Conservation (phyloP, 2,113 vertebrate species). For the Gobio gobio region DNA sequence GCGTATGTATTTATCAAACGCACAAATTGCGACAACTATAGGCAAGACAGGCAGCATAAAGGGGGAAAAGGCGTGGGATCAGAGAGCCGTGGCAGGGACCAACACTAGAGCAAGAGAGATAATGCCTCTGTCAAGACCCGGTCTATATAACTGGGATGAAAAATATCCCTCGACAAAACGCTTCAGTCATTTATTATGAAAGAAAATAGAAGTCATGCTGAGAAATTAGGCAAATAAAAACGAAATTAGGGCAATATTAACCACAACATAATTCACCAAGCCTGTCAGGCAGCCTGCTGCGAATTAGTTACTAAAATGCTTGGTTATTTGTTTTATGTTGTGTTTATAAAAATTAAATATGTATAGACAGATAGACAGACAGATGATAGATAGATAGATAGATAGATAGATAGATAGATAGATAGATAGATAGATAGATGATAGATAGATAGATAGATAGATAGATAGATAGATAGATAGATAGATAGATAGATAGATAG, state of each 20-base stretch:
- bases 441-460: slow-evolving; percentile 18
- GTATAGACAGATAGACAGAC: slow-evolving; percentile 32
- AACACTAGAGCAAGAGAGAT: slow-evolving; percentile 63
- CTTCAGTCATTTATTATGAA: slow-evolving; percentile 77
- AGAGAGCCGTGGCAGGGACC: slow-evolving; percentile 63
- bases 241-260: slow-evolving; percentile 68
- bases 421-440: slow-evolving; percentile 33
- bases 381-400: slow-evolving; percentile 62
- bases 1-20: slow-evolving; percentile 59
- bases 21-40: slow-evolving; percentile 56
- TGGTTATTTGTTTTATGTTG: slow-evolving; percentile 75
- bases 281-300: slow-evolving; percentile 48
- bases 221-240: slow-evolving; percentile 80
- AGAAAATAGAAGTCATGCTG: slow-evolving; percentile 77
- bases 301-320: slow-evolving; percentile 43
- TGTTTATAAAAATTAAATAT: background rate
- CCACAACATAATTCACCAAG: slow-evolving; percentile 63
- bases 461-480: slow-evolving; percentile 17
- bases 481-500: slow-evolving; percentile 52
- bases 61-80: slow-evolving; percentile 50
- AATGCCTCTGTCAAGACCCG: slow-evolving; percentile 72
- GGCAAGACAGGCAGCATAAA: slow-evolving; percentile 60
- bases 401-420: slow-evolving; percentile 64
- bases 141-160: slow-evolving; percentile 74
- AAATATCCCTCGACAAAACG: slow-evolving; percentile 75